Conservation (phyloP, 2,888 invertebrate genomes). For the Yponomeuta cagnagella region DNA sequence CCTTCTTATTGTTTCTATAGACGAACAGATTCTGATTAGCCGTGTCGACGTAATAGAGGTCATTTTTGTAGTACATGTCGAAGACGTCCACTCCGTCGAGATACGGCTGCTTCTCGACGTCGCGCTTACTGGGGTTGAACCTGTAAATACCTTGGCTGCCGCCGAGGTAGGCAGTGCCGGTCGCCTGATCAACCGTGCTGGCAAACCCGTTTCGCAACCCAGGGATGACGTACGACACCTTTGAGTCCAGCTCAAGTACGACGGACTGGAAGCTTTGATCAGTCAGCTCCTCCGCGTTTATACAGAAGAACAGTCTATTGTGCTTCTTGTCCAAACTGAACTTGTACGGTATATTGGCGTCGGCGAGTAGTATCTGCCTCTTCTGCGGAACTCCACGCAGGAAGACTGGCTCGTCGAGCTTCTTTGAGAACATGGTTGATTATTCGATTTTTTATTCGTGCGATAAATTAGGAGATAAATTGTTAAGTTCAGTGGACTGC, state of each 20-base stretch:
- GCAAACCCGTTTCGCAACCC: slow-evolving; percentile 52
- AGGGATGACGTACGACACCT: slow-evolving; percentile 35
- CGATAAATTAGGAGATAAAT: neutral
- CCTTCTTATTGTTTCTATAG: slow-evolving; percentile 28
- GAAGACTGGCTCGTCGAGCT: neutral
- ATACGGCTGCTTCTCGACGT: slow-evolving; percentile 35
- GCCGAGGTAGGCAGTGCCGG: slow-evolving; percentile 43
- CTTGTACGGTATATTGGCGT: slow-evolving; percentile 51
- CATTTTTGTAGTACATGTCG: slow-evolving; percentile 43
- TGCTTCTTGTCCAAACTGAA: slow-evolving; percentile 38
- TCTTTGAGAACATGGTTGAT: slow-evolving; percentile 4
- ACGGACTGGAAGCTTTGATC: slow-evolving; percentile 53
- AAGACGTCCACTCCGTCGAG: slow-evolving; percentile 42
- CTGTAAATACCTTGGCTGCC: slow-evolving; percentile 52
- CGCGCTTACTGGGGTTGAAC: slow-evolving; percentile 37
- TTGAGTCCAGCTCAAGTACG: slow-evolving; percentile 38
- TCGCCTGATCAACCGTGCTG: slow-evolving; percentile 43
- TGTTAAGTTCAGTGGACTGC: neutral
- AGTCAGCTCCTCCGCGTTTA: slow-evolving; percentile 52
- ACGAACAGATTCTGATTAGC: slow-evolving; percentile 37
- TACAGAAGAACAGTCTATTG: slow-evolving; percentile 47
- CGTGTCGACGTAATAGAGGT: slow-evolving; percentile 48
- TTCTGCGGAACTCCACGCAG: slow-evolving; percentile 30
- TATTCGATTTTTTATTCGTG: neutral
- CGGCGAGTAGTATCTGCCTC: slow-evolving; percentile 41